phyloP scores from a whole-genome alignment of 2,888 invertebrate species.

The Melieria crassipennis region DNA sequence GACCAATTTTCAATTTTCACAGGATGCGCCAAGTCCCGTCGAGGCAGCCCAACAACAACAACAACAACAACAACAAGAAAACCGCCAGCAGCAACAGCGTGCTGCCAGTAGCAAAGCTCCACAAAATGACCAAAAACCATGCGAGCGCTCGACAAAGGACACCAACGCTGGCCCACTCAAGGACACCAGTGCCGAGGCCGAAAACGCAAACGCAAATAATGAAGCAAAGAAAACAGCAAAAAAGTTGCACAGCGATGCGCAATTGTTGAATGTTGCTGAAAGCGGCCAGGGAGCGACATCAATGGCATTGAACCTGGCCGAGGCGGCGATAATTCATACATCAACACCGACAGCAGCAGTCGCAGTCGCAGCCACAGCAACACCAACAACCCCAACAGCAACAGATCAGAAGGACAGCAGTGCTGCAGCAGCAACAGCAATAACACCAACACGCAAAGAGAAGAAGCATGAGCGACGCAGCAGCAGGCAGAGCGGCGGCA shows the following conservation, averaged over 20 bases:
- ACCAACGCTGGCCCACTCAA: background rate
- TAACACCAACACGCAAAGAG: background rate
- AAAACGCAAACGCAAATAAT: background rate
- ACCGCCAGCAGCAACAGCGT: constrained; percentile 21
- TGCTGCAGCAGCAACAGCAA: constrained; percentile 14
- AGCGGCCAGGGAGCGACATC: constrained; percentile 21
- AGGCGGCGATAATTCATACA: constrained; percentile 11
- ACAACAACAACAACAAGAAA: constrained; percentile 6
- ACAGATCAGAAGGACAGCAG: constrained; percentile 18
- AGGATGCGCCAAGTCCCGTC: constrained; percentile 23
- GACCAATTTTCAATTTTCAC: constrained; percentile 7
- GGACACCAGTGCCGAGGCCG: background rate
- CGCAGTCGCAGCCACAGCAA: constrained; percentile 5
- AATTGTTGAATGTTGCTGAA: constrained; percentile 16
- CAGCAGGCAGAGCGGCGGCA: constrained; percentile 35
- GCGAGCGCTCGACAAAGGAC: constrained; percentile 4
- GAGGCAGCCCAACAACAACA: constrained; percentile 8
- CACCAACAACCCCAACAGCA: background rate
- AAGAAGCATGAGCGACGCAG: constrained; percentile 26
- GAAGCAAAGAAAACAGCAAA: background rate
- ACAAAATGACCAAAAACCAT: constrained; percentile 23
- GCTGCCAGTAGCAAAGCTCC: constrained; percentile 10
- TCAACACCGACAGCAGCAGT: constrained; percentile 23
- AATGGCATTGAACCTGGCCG: constrained; percentile 37
- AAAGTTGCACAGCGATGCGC: background rate